Evolutionary conservation across 2,113 vertebrate species (phyloP).

Genomic region (Thalassarche chlororhynchos): DNA sequence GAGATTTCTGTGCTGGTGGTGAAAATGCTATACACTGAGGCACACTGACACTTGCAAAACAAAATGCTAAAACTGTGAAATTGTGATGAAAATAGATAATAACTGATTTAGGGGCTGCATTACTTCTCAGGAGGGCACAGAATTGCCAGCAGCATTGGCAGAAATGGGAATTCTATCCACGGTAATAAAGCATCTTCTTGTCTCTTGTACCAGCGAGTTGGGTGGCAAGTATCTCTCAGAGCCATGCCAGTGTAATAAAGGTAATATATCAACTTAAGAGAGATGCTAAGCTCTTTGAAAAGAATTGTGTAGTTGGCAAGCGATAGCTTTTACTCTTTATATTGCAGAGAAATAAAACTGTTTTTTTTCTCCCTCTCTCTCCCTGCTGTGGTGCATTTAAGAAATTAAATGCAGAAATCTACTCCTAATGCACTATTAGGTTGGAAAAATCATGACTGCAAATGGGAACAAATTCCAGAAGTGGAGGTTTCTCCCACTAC

Average conservation of each 20-base stretch:
- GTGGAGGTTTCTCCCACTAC: neutral
- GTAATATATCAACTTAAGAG: slow-evolving; percentile 42
- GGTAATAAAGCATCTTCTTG: slow-evolving; percentile 23
- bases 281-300: slow-evolving; percentile 42
- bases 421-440: neutral
- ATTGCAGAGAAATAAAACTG: neutral
- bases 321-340: neutral
- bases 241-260: slow-evolving; percentile 48
- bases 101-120: slow-evolving; percentile 12
- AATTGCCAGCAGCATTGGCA: neutral
- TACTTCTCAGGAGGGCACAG: slow-evolving; percentile 27
- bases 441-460: neutral
- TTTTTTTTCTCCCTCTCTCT: neutral
- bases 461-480: neutral
- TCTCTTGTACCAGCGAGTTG: neutral
- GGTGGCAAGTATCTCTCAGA: slow-evolving; percentile 48
- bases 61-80: neutral
- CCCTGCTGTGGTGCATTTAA: neutral
- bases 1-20: neutral
- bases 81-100: slow-evolving; percentile 48
- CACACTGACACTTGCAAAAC: neutral
- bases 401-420: slow-evolving; percentile 45
- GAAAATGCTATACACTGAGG: neutral
- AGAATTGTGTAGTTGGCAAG: slow-evolving; percentile 8
- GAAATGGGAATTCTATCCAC: slow-evolving; percentile 44